phyloP scores from a whole-genome alignment of 2,888 invertebrate species.

The Muschampia plurimacula region DNA sequence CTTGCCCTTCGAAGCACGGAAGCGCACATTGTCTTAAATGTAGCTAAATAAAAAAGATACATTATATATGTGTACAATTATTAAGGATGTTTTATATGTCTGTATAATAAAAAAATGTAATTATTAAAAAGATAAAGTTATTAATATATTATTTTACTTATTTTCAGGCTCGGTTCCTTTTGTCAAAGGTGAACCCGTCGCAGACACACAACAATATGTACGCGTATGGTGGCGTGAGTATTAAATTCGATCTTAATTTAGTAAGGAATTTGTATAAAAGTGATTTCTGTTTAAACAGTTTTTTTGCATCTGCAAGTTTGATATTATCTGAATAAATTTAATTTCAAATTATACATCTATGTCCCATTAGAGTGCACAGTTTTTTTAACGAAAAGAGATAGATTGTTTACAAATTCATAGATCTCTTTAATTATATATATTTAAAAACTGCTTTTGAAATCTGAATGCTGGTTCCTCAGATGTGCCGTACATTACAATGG shows the following conservation, averaged over 20 bases:
- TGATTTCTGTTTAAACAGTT: neutral
- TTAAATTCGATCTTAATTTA: conserved; percentile 23
- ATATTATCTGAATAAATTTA: neutral
- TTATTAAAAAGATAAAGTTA: no score
- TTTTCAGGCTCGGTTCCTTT: conserved; percentile 94
- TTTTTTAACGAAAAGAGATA: neutral
- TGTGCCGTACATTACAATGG: no score
- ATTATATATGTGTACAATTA: no score
- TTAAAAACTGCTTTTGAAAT: no score
- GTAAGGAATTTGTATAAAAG: neutral
- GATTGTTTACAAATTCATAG: no score
- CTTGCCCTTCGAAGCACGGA: no score
- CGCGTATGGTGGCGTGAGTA: conserved; percentile 95
- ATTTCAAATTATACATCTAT: neutral
- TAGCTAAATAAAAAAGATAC: no score
- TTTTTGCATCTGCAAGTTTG: conserved; percentile 10
- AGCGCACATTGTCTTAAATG: no score
- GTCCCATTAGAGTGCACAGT: neutral
- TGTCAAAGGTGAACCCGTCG: conserved; percentile 99
- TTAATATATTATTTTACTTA: neutral
- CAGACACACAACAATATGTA: conserved; percentile 99
- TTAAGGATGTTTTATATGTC: no score
- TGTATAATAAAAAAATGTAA: no score
- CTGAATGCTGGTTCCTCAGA: no score
- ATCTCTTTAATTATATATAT: no score